Evolutionary conservation across 2,888 invertebrate genomes (phyloP).

Genomic region (Drosophila basisetae): DNA sequence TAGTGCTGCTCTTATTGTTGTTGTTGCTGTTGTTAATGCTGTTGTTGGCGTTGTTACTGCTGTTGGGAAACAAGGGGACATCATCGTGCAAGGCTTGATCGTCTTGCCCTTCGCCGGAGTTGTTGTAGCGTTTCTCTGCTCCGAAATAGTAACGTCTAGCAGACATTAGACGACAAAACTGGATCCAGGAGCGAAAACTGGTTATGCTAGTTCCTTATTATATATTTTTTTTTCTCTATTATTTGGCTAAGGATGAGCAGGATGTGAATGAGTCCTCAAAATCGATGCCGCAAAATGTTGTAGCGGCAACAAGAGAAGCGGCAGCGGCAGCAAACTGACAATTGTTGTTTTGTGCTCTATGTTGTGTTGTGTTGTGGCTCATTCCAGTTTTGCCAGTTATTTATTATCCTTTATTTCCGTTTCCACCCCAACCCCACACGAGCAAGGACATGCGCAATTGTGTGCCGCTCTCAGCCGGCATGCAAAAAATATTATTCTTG

Average conservation of each 20-base stretch:
- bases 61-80: conserved; percentile 48
- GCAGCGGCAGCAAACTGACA: conserved; percentile 48
- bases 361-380: conserved; percentile 72
- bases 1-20: conserved; percentile 24
- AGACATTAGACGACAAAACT: conserved; percentile 68
- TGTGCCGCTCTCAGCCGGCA: not conserved
- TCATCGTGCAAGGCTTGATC: conserved; percentile 41
- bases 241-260: conserved; percentile 28
- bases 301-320: conserved; percentile 33
- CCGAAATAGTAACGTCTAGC: conserved; percentile 70
- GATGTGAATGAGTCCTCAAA: conserved; percentile 48
- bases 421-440: conserved; percentile 60
- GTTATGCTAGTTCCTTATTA: conserved; percentile 51
- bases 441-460: conserved; percentile 53
- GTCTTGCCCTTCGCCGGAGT: conserved; percentile 33
- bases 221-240: conserved; percentile 11
- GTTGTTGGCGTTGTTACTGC: conserved; percentile 27
- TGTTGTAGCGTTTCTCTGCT: conserved; percentile 59
- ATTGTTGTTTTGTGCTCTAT: conserved; percentile 72
- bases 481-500: not conserved
- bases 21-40: conserved; percentile 36
- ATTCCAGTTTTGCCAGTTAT: conserved; percentile 79
- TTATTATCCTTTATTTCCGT: conserved; percentile 72
- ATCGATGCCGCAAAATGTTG: conserved; percentile 67
- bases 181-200: conserved; percentile 51